Percentiles rank a stretch among this genome's conserved stretches.
Evolutionary conservation across 1,140 invertebrate species (phyloP).

Genomic region (Drosophila sulfurigaster): DNA sequence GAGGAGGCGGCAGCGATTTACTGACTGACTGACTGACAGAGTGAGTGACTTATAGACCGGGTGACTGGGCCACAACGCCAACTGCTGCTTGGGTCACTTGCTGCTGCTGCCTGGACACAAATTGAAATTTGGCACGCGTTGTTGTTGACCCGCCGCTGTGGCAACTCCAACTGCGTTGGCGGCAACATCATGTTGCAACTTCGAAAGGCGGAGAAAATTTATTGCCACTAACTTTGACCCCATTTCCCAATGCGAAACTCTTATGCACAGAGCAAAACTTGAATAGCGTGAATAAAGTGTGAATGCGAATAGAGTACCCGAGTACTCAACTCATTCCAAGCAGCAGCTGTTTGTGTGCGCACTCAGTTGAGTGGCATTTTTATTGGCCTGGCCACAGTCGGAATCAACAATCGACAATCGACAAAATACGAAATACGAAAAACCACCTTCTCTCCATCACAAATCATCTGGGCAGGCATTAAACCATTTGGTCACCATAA

Average conservation of each 20-base stretch:
- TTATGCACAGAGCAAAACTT: no score
- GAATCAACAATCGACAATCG: no score
- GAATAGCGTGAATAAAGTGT: conserved; percentile 1
- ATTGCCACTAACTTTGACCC: conserved; percentile 27
- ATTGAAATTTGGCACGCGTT: conserved; percentile 40
- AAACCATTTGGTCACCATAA: conserved; percentile 19
- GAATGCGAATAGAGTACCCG: not conserved
- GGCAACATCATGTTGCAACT: conserved; percentile 11
- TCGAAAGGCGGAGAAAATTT: conserved; percentile 13
- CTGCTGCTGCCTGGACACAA: conserved; percentile 6
- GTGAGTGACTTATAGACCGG: conserved; percentile 20
- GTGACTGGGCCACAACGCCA: conserved; percentile 7
- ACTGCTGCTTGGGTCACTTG: not conserved
- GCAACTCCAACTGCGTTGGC: conserved; percentile 3
- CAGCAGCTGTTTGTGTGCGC: not conserved
- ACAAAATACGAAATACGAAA: not conserved
- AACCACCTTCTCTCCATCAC: conserved; percentile 3
- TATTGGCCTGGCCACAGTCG: not conserved
- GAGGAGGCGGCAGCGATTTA: conserved; percentile 7
- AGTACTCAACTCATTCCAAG: not conserved
- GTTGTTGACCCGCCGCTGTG: conserved; percentile 32
- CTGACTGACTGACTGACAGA: conserved; percentile 23
- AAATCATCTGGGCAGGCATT: conserved; percentile 24
- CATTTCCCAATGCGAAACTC: not conserved
- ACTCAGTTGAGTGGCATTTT: not conserved